Evolutionary conservation across 23 tunicate genomes (phyloP).

Genomic region (Trididemnum clinides): DNA sequence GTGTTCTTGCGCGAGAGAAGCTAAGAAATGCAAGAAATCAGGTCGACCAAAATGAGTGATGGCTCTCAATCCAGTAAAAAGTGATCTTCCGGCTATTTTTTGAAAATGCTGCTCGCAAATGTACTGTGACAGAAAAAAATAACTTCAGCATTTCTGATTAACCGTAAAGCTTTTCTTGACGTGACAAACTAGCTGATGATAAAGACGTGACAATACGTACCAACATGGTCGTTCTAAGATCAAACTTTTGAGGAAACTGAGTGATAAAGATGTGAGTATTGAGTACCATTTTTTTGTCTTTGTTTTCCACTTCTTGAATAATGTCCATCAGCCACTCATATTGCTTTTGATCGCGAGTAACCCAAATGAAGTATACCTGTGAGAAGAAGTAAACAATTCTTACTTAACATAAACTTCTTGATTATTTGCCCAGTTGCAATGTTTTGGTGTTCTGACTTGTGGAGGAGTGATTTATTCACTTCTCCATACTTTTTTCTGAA

Average conservation of each 20-base stretch:
- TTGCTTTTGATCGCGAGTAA: conserved; percentile 89
- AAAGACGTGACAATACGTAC: conserved; percentile 14
- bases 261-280: conserved; percentile 92
- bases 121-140: conserved; percentile 50
- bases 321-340: conserved; percentile 98
- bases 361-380: conserved; percentile 91
- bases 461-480: no score
- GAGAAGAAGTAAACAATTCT: no score
- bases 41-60: conserved; percentile 95
- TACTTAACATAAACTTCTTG: no score
- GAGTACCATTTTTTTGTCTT: conserved; percentile 32
- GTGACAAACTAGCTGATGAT: background rate
- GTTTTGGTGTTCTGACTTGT: no score
- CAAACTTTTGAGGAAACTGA: conserved; percentile 82
- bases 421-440: no score
- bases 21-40: conserved; percentile 55
- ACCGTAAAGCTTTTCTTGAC: background rate
- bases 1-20: conserved; percentile 55
- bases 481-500: no score
- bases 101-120: conserved; percentile 86
- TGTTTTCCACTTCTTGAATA: conserved; percentile 66
- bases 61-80: conserved; percentile 94
- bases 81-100: conserved; percentile 76
- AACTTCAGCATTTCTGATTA: background rate
- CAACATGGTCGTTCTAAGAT: conserved; percentile 92